A percentile compares a stretch with the other conserved stretches of the same genome.
Conservation (phyloP, 2,797 vertebrate species). For the Trachurus trachurus region DNA sequence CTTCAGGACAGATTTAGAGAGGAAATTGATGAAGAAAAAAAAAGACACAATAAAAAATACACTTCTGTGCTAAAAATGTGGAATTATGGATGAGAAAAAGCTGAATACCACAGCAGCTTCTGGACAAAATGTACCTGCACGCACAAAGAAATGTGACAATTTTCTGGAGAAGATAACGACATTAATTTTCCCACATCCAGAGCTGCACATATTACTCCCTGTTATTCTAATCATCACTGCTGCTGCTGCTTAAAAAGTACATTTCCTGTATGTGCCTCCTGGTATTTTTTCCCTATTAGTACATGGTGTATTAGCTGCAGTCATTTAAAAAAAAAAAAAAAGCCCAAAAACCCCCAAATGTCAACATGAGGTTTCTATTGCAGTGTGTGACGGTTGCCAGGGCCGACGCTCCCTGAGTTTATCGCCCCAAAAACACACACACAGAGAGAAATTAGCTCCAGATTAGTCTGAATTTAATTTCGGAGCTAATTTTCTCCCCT, state of each 20-base stretch:
- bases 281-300: not conserved
- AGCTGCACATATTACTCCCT: not conserved
- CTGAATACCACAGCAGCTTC: too few species aligned
- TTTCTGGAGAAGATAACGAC: too few species aligned
- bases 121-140: too few species aligned
- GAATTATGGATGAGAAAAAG: not conserved
- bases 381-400: constrained; percentile 28
- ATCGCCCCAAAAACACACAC: constrained; percentile 67
- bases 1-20: not conserved
- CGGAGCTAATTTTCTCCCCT: constrained; percentile 76
- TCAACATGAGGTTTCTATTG: constrained; percentile 16
- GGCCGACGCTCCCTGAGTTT: constrained; percentile 41
- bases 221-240: not conserved
- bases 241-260: not conserved
- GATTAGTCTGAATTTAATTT: constrained; percentile 80
- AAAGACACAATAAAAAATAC: not conserved
- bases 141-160: too few species aligned
- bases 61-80: not conserved
- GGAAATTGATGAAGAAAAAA: not conserved
- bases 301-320: constrained; percentile 1
- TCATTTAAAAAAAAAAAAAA: not conserved
- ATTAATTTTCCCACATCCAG: too few species aligned
- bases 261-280: not conserved
- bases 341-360: not conserved
- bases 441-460: constrained; percentile 65